Conservation (phyloP, 92 coral and sea anemone species). For the Actinernus sp. region DNA sequence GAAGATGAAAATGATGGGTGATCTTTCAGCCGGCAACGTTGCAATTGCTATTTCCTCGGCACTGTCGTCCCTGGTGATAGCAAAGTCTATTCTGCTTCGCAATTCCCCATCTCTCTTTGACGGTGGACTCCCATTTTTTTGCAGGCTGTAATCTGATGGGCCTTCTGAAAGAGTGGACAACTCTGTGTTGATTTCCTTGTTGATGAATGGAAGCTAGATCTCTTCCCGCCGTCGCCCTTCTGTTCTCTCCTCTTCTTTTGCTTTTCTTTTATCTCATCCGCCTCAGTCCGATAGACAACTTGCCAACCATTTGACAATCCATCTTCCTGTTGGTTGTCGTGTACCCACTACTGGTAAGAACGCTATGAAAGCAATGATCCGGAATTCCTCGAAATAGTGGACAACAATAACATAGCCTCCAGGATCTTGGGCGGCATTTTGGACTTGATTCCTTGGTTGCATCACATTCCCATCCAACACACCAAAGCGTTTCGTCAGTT, state of each 20-base stretch:
- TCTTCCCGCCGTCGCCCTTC: too few relatives aligned
- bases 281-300: conserved; percentile 31
- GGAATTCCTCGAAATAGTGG: conserved; percentile 30
- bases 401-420: conserved; percentile 18
- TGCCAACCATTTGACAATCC: conserved; percentile 9
- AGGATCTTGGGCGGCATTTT: conserved; percentile 28
- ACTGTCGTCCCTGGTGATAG: conserved; percentile 21
- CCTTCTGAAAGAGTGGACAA: neutral
- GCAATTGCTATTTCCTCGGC: conserved; percentile 18
- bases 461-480: conserved; percentile 38
- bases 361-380: conserved; percentile 52
- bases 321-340: conserved; percentile 3
- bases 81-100: conserved; percentile 3
- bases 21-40: conserved; percentile 20
- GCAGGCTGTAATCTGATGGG: neutral
- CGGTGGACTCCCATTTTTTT: neutral
- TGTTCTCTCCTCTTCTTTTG: conserved; percentile 5
- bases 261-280: conserved; percentile 16
- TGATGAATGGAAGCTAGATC: too few relatives aligned
- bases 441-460: conserved; percentile 51
- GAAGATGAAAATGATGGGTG: conserved; percentile 48
- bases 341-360: conserved; percentile 17
- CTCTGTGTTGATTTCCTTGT: too few relatives aligned
- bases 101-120: conserved; percentile 2
- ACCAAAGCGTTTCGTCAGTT: conserved; percentile 31